Evolutionary conservation across 37 sponge, comb jelly and placozoan genomes (phyloP).

Genomic region (Dysidea cf. avara): DNA sequence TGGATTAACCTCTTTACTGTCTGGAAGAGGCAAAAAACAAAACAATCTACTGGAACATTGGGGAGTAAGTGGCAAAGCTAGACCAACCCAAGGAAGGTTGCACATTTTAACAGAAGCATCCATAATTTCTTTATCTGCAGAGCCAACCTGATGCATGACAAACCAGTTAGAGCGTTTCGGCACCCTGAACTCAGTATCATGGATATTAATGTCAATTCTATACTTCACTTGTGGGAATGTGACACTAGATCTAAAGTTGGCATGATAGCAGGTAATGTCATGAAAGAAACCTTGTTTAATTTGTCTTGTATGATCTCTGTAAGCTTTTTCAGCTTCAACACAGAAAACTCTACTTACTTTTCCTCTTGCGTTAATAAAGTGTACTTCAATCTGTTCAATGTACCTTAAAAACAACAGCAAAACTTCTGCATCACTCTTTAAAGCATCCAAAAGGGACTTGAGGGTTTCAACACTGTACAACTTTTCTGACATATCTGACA

Average conservation of each 20-base stretch:
- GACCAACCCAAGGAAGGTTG: conserved; percentile 59
- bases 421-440: conserved; percentile 41
- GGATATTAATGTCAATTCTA: no score
- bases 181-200: no score
- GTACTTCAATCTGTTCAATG: conserved; percentile 39
- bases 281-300: conserved; percentile 7
- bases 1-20: no score
- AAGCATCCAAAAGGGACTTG: conserved; percentile 10
- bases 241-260: background rate
- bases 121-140: conserved; percentile 3
- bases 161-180: no score
- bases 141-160: conserved; percentile 35
- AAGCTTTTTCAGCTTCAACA: background rate
- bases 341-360: background rate
- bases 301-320: background rate
- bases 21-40: no score
- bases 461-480: conserved; percentile 22
- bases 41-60: no score
- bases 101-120: background rate
- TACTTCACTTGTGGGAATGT: conserved; percentile 11
- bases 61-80: no score
- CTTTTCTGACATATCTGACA: conserved; percentile 26
- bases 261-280: background rate
- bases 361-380: conserved; percentile 8
- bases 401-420: conserved; percentile 58